Percentiles rank a stretch among this genome's conserved stretches.
Conservation (phyloP, 2,113 vertebrate species). For the Buteo buteo region DNA sequence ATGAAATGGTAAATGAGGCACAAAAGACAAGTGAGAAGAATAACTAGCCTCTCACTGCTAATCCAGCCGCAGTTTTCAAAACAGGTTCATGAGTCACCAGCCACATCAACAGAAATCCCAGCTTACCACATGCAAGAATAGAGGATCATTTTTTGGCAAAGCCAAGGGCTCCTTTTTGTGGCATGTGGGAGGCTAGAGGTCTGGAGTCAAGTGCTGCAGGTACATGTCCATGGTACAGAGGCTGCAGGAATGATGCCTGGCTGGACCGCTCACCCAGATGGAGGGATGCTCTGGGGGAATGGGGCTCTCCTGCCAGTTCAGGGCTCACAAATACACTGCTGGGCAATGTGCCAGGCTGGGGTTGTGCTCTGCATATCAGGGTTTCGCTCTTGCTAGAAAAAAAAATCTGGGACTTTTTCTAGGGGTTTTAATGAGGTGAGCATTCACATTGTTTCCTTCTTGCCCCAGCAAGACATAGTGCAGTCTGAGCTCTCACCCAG, state of each 20-base stretch:
- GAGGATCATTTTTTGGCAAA: neutral
- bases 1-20: neutral
- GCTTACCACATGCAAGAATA: neutral
- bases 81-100: neutral
- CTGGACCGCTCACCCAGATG: rapidly evolving
- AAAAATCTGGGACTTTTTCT: neutral
- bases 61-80: neutral
- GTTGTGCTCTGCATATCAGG: neutral
- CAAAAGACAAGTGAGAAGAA: neutral
- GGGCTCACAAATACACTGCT: rapidly evolving
- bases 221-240: rapidly evolving
- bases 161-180: neutral
- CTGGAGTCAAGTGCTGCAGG: neutral
- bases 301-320: neutral
- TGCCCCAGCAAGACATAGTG: neutral
- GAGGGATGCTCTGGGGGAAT: neutral
- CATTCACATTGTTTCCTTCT: rapidly evolving
- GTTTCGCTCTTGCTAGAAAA: neutral
- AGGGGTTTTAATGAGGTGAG: neutral
- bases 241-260: neutral
- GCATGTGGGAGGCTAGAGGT: neutral
- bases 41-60: neutral
- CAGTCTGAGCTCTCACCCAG: neutral
- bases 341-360: neutral
- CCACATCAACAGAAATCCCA: neutral